phyloP scores from a whole-genome alignment of 2,888 invertebrate species.

The Campoletis raptor region DNA sequence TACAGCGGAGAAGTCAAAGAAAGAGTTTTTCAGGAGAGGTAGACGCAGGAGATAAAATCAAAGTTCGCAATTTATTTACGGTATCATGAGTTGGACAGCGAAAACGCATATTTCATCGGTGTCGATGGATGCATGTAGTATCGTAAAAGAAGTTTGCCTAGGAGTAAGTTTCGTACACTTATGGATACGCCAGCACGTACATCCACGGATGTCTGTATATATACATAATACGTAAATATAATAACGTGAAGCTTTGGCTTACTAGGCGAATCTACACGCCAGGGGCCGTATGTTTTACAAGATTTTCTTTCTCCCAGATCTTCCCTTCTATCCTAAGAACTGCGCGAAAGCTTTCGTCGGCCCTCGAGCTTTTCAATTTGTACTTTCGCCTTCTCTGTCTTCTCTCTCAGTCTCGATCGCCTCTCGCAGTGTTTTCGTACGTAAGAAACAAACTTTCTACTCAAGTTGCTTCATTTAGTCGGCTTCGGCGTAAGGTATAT shows the following conservation, averaged over 20 bases:
- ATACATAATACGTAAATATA: not conserved
- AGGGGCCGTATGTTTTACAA: conserved; percentile 30
- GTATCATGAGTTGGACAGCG: conserved; percentile 59
- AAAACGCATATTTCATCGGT: conserved; percentile 69
- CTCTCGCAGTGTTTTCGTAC: conserved; percentile 76
- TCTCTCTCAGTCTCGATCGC: conserved; percentile 11
- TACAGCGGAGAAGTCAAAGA: conserved; percentile 13
- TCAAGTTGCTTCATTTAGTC: conserved; percentile 82
- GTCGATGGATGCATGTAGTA: conserved; percentile 38
- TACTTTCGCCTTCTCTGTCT: conserved; percentile 49
- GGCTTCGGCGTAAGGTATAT: conserved; percentile 75
- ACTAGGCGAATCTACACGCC: conserved; percentile 40
- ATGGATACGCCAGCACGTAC: not conserved
- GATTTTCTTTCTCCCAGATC: conserved; percentile 25
- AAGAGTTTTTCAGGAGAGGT: not conserved
- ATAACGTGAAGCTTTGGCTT: conserved; percentile 36
- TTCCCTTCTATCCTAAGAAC: conserved; percentile 29
- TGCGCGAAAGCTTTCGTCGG: conserved; percentile 68
- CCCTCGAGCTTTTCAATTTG: conserved; percentile 78
- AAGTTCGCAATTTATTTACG: conserved; percentile 63
- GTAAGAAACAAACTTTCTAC: conserved; percentile 81
- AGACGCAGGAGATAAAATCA: not conserved
- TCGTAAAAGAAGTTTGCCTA: conserved; percentile 41
- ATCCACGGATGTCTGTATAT: not conserved
- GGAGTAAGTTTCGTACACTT: not conserved